Percentiles rank a stretch among this genome's conserved stretches.
These are phyloP conservation scores for Cavia porcellus DNA, from an alignment of 2,113 vertebrate genomes.

Conservation along the genomic window DNA sequence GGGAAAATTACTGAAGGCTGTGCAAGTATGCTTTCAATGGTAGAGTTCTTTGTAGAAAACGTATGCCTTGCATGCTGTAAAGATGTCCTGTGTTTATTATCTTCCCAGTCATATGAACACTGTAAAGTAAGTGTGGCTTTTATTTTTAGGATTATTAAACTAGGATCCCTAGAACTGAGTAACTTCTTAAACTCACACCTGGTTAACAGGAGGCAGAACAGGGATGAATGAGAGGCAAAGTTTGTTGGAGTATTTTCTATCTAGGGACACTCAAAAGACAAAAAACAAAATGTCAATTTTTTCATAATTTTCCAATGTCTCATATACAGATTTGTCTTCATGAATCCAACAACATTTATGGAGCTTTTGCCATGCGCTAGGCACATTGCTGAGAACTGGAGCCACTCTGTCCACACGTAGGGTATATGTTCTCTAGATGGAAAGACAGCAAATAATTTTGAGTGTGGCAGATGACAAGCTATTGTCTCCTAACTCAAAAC, in stretches of 20 bases:
- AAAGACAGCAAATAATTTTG: neutral
- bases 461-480: neutral
- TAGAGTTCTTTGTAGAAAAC: neutral
- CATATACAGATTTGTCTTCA: neutral
- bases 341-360: neutral
- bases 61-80: accelerated
- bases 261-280: neutral
- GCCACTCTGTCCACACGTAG: neutral
- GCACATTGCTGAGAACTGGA: neutral
- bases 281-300: neutral
- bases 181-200: neutral
- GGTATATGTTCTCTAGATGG: neutral
- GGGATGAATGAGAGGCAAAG: neutral
- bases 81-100: neutral
- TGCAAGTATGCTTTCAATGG: neutral
- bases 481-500: neutral
- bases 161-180: neutral
- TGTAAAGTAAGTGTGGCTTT: neutral
- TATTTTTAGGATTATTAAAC: neutral
- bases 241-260: neutral
- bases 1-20: accelerated
- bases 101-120: neutral
- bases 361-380: too few species aligned
- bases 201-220: neutral
- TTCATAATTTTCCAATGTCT: neutral